Evolutionary conservation across 2,888 invertebrate genomes (phyloP), one percentile per base, ranked within the genome.

Genomic region (Habrosyne pyritoides): DNA sequence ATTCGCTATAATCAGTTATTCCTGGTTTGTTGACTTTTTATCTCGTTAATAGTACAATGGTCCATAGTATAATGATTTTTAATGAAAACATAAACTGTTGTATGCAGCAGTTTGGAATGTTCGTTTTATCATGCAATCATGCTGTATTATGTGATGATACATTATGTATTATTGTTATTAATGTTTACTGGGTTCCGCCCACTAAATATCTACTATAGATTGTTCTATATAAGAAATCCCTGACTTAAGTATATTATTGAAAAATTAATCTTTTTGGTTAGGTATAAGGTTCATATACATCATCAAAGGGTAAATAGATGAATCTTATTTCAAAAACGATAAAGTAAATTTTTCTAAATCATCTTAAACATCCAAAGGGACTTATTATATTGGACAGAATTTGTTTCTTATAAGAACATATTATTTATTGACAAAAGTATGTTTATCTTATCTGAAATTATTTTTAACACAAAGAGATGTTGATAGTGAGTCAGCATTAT

Each of bases 1-100:
- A 60, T 61, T 67, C 57, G 63, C 57, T 66, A 71, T 62, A 66
- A 75, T 71, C 75, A 53, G 50, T 50, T 67, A 71, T 81, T 81
- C 77, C 72, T 69, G 75, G 79, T 84, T 81, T 71, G 78, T 54
- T 81, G 80, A 67, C 78, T 66, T 73, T 68, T 77, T 64, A 75
- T 71, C 67, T 53, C 53, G 49, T 56, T 57, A 57, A 36, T n/a
- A 55, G 18, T 30, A 18, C 2, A 7, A 28, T 50, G 18, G 7
- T 26, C 49, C 18, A 50, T 8, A 8, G 14, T 42, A 14, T 14
- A 42, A 14, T 7, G 8, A 42, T 42, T 42, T 42, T 24, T 5
- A 7, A 5, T n/a, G n/a, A n/a, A n/a, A 12, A 10, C 10, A 42
- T 42, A 42, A 42, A 18, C 12, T 33, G 30, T 2, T n/a, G 6